These are phyloP conservation scores for Anadara kagoshimensis DNA, from an alignment of 1,140 invertebrate species.

Conservation along the genomic window DNA sequence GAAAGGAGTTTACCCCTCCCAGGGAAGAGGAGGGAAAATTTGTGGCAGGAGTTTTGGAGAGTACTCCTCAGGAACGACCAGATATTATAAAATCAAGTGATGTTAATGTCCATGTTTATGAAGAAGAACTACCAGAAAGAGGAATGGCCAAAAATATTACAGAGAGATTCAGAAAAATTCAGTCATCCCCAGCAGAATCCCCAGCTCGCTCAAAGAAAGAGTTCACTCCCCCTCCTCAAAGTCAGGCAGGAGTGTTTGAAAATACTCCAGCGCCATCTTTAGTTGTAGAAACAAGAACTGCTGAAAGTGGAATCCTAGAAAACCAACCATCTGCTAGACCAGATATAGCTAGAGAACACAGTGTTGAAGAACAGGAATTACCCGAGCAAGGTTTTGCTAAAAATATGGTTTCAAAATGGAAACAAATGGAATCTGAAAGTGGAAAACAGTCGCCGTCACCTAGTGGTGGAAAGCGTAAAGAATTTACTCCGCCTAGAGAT, in stretches of 20 bases:
- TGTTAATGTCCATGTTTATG: constrained; percentile 1
- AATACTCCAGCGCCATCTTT: constrained; percentile 49
- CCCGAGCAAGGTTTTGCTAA: constrained; percentile 66
- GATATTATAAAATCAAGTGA: constrained; percentile 59
- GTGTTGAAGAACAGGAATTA: constrained; percentile 51
- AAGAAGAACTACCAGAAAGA: constrained; percentile 60
- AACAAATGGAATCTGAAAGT: constrained; percentile 58
- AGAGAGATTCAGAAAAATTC: constrained; percentile 57
- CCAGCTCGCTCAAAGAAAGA: constrained; percentile 43
- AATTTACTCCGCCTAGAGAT: constrained; percentile 67
- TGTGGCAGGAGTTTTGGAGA: constrained; percentile 49
- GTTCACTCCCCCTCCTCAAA: constrained; percentile 50
- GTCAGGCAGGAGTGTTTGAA: constrained; percentile 51
- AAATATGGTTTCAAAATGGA: constrained; percentile 66
- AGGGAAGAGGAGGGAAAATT: constrained; percentile 39
- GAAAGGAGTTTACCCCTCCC: constrained; percentile 54
- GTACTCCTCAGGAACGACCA: constrained; percentile 30
- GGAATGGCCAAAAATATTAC: constrained; percentile 61
- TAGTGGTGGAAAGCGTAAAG: constrained; percentile 47
- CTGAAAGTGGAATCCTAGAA: constrained; percentile 67
- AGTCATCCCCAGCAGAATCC: constrained; percentile 27
- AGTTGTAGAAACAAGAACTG: constrained; percentile 48
- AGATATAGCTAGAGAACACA: constrained; percentile 51
- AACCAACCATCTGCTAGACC: constrained; percentile 50
- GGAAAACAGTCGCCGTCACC: constrained; percentile 46